Base-by-base conservation (phyloP, 2,888 invertebrate genomes). In the Synergus gifuensis region DNA sequence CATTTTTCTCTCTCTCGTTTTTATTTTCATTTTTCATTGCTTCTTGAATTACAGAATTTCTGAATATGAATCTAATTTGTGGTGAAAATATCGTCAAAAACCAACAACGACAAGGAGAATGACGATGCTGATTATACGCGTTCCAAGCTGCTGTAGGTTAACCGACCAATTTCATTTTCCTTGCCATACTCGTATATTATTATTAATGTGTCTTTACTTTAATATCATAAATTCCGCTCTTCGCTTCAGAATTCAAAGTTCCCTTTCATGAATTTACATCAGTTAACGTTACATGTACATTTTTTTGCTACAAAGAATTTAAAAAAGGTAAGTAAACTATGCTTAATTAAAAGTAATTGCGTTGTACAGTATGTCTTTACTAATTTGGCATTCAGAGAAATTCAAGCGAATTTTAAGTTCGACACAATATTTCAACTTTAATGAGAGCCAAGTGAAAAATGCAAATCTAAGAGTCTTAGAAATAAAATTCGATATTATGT, bases 181-280 rank as follows among this genome's bases (percentile, higher is more conserved):
- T 64, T 36, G 28, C 64, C 64, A 14, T 36, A 9, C 12, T 16
- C 64, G 64, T 5, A 64, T 64, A 64, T 49, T 49, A 49, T 7
- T 49, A 49, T 49, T 49, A 49, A 64, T 64, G 64, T 2, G 64
- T 64, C 64, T 36, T 64, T 22, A 28, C 64, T 64, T 36, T 11
- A 64, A 64, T 22, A 64, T 64, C 64, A 64, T 64, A 64, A 64
- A 64, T 64, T 64, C 64, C 11, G 16, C 64, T 18, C 64, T 9
- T 28, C 5, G 49, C 16, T 49, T 14, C 14, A 64, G 22, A 64
- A 64, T 22, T 64, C 22, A 64, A 64, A 7, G 22, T 64, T 36
- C 22, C 8, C 64, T 64, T 36, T 14, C 8, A n/a, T 22, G 49
- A 49, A 49, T n/a, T 5, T 16, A 49, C 16, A 5, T 49, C 49